These are phyloP conservation scores for Hipposideros larvatus DNA, from an alignment of 2,797 vertebrate species.

Conservation along the genomic window DNA sequence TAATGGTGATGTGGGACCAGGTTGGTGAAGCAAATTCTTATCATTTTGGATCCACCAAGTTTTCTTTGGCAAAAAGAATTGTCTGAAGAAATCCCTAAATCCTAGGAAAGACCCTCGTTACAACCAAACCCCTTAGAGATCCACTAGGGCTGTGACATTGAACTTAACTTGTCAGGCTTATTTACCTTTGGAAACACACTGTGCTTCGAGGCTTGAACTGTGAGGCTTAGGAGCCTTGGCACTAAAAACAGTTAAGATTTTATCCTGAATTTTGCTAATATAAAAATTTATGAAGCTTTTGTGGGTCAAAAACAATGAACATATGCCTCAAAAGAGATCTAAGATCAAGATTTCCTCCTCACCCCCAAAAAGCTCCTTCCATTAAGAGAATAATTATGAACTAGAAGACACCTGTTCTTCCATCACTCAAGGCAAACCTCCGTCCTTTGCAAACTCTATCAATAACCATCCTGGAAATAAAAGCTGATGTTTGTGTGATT, in stretches of 20 bases:
- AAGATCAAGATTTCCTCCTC: neutral
- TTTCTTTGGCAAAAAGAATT: neutral
- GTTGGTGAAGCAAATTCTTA: neutral
- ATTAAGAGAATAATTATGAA: neutral
- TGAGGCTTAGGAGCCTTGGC: neutral
- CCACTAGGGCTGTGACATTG: neutral
- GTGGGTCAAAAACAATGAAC: neutral
- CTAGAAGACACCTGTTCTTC: neutral
- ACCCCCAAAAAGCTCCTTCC: neutral
- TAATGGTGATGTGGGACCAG: neutral
- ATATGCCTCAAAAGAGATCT: neutral
- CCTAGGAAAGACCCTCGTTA: neutral
- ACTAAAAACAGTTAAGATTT: neutral
- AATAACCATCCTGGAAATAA: neutral
- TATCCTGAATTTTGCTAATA: neutral
- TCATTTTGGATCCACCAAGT: neutral
- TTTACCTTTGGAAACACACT: neutral
- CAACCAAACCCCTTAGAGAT: neutral
- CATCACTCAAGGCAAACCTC: neutral
- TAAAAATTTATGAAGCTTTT: neutral
- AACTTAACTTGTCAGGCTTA: neutral
- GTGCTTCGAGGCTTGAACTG: neutral
- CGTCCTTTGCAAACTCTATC: neutral
- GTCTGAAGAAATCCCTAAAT: neutral
- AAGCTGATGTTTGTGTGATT: neutral